Evolutionary conservation across 1,140 invertebrate species (phyloP).

Genomic region (Berghia stephanieae): DNA sequence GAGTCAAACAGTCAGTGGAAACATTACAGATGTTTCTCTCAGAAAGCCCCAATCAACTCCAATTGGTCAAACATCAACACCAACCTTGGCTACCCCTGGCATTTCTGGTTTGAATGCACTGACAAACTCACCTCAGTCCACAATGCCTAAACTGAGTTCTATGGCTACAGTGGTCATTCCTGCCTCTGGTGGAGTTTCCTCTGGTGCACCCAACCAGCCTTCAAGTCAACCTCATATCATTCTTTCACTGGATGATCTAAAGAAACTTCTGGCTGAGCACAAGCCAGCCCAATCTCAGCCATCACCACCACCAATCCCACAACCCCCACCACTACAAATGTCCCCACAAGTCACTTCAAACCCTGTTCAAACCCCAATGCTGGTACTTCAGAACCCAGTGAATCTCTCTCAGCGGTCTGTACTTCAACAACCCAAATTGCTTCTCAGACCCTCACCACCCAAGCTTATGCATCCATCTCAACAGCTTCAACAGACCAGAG

Average conservation of each 20-base stretch:
- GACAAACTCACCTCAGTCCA: no score
- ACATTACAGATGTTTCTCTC: no score
- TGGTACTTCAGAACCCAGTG: constrained; percentile 12
- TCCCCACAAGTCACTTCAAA: no score
- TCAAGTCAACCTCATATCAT: constrained; percentile 20
- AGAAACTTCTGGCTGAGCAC: constrained; percentile 21
- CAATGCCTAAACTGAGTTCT: no score
- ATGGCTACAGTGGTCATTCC: not conserved
- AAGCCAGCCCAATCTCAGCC: not conserved
- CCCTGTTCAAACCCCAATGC: no score
- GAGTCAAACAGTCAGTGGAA: no score
- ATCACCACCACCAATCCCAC: not conserved
- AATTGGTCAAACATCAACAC: no score
- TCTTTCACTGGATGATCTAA: constrained; percentile 21
- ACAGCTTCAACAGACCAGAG: not conserved
- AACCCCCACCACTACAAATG: not conserved
- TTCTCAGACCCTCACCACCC: not conserved
- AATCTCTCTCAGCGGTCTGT: not conserved
- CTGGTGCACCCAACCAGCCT: not conserved
- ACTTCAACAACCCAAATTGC: not conserved
- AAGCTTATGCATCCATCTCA: not conserved
- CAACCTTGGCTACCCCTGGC: no score
- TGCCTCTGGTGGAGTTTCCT: not conserved
- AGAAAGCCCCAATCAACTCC: no score
- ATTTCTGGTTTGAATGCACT: no score